Evolutionary conservation across 1,140 invertebrate species (phyloP), one percentile per base, ranked within the genome.

Genomic region (Aphelinus atriplicis): DNA sequence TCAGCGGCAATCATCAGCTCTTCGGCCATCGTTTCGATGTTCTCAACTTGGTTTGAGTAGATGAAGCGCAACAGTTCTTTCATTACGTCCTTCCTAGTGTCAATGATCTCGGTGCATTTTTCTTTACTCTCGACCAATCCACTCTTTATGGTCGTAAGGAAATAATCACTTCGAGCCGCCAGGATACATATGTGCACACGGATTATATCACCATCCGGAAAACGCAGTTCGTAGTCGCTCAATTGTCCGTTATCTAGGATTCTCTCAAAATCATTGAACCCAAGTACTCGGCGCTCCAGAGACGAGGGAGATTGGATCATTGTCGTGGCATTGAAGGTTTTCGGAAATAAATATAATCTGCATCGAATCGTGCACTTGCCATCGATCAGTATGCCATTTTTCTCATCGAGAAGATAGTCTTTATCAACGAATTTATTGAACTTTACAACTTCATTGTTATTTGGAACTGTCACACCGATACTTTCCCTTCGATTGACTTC

Each of bases 71-170:
- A 88, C 96, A 99, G 98, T 90, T 99, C 98, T 82, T 95, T 89
- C 83, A 99, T 90, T 68, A 98, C 96, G 88, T 98, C 96, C 84
- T 97, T 95, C 85, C 99, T 97, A 46, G 99, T 96, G 88, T 99
- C 98, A 45, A 94, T 95, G 82, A 99, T 98, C 86, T 97, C 96
- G 55, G 99, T 97, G 81, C 96, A 91, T 90, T 99, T 99, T 86
- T 97, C 92, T 88, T 97, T 97, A 77, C 95, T 91, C 86, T 99
- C 98, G 86, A 98, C 96, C 97, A 99, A 98, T 88, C 98, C 96
- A 89, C 99, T 97, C 87, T 98, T 96, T 89, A 99, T 99, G 97
- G 99, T 99, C 65, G 97, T 97, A 82, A 96, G 95, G 89, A 99
- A 99, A 57, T 96, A 94, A 79, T 96, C 96, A 90, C 96, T 98